These are phyloP conservation scores for Chaetodon auriga DNA, from an alignment of 2,113 vertebrate genomes.

Conservation along the genomic window DNA sequence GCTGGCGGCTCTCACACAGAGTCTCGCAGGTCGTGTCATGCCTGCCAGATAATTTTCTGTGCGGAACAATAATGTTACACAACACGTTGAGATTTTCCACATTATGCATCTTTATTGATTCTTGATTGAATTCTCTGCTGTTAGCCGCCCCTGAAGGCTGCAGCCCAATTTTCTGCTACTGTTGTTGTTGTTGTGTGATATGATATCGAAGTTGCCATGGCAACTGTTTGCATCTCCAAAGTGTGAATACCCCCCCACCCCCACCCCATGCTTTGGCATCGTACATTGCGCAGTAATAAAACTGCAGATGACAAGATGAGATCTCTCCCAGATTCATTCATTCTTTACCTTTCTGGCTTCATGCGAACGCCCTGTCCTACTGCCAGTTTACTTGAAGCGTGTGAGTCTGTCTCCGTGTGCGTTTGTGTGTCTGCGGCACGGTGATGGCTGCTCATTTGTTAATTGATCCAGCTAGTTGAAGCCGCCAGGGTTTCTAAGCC, in stretches of 20 bases:
- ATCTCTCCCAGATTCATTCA: constrained; percentile 45
- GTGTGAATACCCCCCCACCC: constrained; percentile 21
- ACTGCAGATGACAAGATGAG: constrained; percentile 44
- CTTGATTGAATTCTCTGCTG: constrained; percentile 46
- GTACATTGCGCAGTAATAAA: constrained; percentile 45
- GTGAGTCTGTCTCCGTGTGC: neutral
- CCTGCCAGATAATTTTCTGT: constrained; percentile 28
- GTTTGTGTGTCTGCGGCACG: neutral
- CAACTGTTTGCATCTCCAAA: constrained; percentile 74
- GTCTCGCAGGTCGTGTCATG: constrained; percentile 50
- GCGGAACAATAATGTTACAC: constrained; percentile 21
- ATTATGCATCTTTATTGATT: constrained; percentile 43
- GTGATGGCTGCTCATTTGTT: constrained; percentile 73
- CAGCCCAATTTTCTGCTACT: constrained; percentile 30
- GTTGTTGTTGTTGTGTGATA: constrained; percentile 55
- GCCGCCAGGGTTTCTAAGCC: constrained; percentile 72
- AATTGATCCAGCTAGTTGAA: constrained; percentile 79
- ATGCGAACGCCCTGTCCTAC: neutral
- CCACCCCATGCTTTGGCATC: constrained; percentile 28
- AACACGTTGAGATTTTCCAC: constrained; percentile 10
- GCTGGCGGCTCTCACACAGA: constrained; percentile 7
- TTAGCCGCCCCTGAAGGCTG: constrained; percentile 46
- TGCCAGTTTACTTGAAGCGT: constrained; percentile 17
- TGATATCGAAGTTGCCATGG: constrained; percentile 75
- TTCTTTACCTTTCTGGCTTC: constrained; percentile 43